Base-by-base conservation (phyloP, 2,797 vertebrate species). In the Agapornis canus region DNA sequence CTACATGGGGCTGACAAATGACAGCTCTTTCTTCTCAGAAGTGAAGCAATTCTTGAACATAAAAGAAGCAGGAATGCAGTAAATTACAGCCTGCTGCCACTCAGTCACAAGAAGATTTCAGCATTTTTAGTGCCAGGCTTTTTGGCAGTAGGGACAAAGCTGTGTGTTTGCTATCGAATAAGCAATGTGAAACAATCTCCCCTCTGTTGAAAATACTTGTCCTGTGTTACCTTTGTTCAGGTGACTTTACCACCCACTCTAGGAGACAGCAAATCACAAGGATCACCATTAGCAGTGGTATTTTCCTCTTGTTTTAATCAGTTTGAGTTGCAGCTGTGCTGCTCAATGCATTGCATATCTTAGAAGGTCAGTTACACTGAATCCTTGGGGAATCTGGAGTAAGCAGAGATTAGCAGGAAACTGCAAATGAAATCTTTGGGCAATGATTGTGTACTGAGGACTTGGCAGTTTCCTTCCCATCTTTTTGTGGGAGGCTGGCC, bases 1-100 rank as follows among this genome's bases (percentile, higher is more conserved):
- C 57, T 91, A 47, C 49, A 43, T 1, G 13, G 69, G 32, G 43
- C 89, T 86, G 80, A 73, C 43, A 95, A 90, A 88, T 88, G 82
- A 91, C 63, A 92, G 77, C 60, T 84, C 32, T 94, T 92, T 92
- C 51, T 86, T 88, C 79, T 91, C 70, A 57, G 70, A 91, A 96
- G 35, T 43, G 79, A 91, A 93, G 79, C 31, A 63, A 60, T 93
- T 92, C 84, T 79, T 93, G 82, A 79, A 70, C 11, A 31, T 60
- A 81, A 81, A 93, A 83, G 91, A 86, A 93, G 66, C 85, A 90
- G 48, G 51, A 89, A 84, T 61, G 69, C 78, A 84, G 90, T 92
- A 92, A 90, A 89, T 96, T 91, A 95, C 72, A 84, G 82, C 66
- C 79, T 90, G 77, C 51, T 94, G 82, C 48, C 64, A 60, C 76